These are phyloP conservation scores for Smithornis capensis DNA, from an alignment of 2,113 vertebrate genomes.

Conservation along the genomic window DNA sequence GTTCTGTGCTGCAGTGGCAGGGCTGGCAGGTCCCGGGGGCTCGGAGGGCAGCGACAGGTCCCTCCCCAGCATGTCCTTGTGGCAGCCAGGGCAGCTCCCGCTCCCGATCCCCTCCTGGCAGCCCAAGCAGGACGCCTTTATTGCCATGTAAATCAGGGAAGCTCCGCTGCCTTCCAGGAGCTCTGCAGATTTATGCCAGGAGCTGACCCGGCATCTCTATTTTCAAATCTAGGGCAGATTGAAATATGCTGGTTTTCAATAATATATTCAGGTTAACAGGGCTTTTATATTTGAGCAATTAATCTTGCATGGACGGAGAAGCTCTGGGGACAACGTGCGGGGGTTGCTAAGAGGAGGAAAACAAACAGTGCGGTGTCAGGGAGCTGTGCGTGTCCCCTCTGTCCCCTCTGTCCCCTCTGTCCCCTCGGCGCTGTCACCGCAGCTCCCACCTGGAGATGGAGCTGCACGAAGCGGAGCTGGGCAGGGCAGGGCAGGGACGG, in stretches of 20 bases:
- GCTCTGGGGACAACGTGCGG: background rate
- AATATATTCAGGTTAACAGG: conserved; percentile 52
- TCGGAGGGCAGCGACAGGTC: background rate
- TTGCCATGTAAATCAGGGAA: conserved; percentile 33
- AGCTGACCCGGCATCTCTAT: conserved; percentile 51
- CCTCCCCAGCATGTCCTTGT: background rate
- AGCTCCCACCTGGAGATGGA: too few species aligned
- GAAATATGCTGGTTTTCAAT: conserved; percentile 39
- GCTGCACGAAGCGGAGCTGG: background rate
- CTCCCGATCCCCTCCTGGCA: background rate
- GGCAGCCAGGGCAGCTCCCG: background rate
- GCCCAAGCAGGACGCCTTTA: background rate
- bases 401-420: too few species aligned
- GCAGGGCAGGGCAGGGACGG: accelerated
- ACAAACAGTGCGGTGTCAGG: conserved; percentile 23
- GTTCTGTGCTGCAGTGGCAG: accelerated
- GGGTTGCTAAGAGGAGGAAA: conserved; percentile 46
- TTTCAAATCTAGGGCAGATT: conserved; percentile 38
- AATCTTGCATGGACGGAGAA: background rate
- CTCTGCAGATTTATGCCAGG: conserved; percentile 12
- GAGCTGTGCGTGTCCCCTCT: accelerated
- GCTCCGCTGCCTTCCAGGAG: background rate
- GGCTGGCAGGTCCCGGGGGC: background rate
- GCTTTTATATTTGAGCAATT: background rate
- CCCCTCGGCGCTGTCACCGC: too few species aligned